phyloP scores from a whole-genome alignment of 2,797 vertebrate species.

The Sciaenops ocellatus region DNA sequence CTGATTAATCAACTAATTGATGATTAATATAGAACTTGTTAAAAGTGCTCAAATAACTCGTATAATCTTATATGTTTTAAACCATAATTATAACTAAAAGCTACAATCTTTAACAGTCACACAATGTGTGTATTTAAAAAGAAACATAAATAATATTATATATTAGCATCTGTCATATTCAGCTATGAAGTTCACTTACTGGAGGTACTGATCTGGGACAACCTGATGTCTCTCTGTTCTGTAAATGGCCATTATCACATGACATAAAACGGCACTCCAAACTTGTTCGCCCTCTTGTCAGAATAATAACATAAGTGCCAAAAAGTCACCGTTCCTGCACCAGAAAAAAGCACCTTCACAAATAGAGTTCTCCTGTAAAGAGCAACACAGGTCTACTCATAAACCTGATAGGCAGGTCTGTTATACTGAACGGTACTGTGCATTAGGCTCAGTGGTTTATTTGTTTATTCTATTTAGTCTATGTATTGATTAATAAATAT shows the following conservation, averaged over 20 bases:
- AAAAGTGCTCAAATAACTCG: not conserved
- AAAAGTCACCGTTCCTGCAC: not conserved
- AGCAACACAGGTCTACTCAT: not conserved
- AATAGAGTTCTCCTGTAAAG: conserved; percentile 1
- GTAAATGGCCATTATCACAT: not conserved
- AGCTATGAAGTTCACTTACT: not conserved
- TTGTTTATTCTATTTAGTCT: conserved; percentile 15
- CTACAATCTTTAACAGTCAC: not conserved
- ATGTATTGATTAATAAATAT: conserved; percentile 22
- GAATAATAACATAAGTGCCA: conserved; percentile 5
- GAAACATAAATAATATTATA: not conserved
- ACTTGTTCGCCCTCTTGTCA: not conserved
- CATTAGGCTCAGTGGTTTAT: conserved; percentile 33
- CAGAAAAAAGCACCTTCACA: not conserved
- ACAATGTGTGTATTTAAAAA: not conserved
- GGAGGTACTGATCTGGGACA: not conserved
- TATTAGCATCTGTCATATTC: not conserved
- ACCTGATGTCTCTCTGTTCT: not conserved
- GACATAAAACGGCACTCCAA: not conserved
- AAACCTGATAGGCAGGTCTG: not conserved
- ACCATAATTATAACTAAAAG: not conserved
- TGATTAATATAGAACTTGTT: not conserved
- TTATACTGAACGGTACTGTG: conserved; percentile 25
- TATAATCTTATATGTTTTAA: too few relatives aligned
- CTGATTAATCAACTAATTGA: not conserved